These are phyloP conservation scores for Odontophorus gujanensis DNA, from an alignment of 2,113 vertebrate genomes.

Conservation along the genomic window DNA sequence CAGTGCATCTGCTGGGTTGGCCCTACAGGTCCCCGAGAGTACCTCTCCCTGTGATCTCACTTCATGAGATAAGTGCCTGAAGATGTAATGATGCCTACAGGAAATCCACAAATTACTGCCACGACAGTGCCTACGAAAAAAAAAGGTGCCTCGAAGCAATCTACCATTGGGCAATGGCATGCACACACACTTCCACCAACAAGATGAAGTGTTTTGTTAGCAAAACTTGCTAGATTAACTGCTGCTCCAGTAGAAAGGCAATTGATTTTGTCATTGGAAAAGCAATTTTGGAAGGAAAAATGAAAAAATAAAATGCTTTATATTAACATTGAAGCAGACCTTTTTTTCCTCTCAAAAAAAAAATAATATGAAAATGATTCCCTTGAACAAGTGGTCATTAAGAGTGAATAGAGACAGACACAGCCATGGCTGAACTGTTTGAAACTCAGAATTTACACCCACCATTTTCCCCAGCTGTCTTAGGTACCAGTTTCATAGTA, in stretches of 20 bases:
- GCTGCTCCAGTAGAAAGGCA: not conserved
- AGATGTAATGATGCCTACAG: not conserved
- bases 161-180: not conserved
- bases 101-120: not conserved
- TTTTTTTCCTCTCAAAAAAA: not conserved
- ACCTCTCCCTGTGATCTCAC: not conserved
- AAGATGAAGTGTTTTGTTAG: not conserved
- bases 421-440: not conserved
- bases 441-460: not conserved
- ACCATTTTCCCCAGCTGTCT: not conserved
- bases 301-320: not conserved
- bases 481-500: not conserved
- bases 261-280: not conserved
- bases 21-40: not conserved
- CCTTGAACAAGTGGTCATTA: fast-evolving
- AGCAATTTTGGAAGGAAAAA: not conserved
- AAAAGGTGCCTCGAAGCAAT: not conserved
- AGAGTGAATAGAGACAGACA: not conserved
- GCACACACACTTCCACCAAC: not conserved
- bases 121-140: not conserved
- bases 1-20: not conserved
- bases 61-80: not conserved
- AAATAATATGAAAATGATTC: not conserved
- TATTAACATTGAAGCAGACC: not conserved
- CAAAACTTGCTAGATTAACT: not conserved